Percentiles rank a stretch among this genome's conserved stretches.
Evolutionary conservation across 2,888 invertebrate genomes (phyloP).

Genomic region (Allacma fusca): DNA sequence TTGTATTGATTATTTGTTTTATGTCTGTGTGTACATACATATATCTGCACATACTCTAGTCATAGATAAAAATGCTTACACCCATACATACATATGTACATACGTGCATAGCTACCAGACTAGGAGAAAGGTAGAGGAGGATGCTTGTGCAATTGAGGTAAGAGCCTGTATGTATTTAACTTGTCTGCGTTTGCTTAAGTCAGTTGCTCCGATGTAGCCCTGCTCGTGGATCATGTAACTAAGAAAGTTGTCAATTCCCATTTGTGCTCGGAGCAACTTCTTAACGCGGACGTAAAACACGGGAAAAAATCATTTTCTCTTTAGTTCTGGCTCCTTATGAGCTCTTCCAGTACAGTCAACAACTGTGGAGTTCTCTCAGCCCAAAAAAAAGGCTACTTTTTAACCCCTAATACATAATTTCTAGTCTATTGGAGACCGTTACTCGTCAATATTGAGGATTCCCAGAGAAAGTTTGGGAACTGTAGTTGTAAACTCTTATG

Average conservation of each 20-base stretch:
- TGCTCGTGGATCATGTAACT: no score
- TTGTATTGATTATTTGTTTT: constrained; percentile 8
- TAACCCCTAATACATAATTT: no score
- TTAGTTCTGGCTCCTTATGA: neutral
- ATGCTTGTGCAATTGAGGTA: neutral
- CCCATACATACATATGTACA: neutral
- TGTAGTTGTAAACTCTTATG: no score
- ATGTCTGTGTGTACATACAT: neutral
- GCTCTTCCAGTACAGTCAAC: neutral
- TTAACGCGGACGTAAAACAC: neutral
- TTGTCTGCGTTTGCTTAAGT: no score
- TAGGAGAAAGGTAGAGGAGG: neutral
- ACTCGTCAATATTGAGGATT: no score
- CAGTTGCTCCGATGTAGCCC: no score
- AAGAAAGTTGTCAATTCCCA: neutral
- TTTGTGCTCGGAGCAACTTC: neutral
- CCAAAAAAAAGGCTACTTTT: no score
- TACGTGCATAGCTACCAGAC: neutral
- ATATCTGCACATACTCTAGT: no score
- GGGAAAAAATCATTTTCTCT: neutral
- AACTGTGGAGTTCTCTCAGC: no score
- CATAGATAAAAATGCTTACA: neutral
- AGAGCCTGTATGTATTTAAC: neutral
- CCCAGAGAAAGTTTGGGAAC: no score
- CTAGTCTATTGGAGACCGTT: no score